Evolutionary conservation across 2,113 vertebrate genomes (phyloP).

Genomic region (Malurus cyaneus): DNA sequence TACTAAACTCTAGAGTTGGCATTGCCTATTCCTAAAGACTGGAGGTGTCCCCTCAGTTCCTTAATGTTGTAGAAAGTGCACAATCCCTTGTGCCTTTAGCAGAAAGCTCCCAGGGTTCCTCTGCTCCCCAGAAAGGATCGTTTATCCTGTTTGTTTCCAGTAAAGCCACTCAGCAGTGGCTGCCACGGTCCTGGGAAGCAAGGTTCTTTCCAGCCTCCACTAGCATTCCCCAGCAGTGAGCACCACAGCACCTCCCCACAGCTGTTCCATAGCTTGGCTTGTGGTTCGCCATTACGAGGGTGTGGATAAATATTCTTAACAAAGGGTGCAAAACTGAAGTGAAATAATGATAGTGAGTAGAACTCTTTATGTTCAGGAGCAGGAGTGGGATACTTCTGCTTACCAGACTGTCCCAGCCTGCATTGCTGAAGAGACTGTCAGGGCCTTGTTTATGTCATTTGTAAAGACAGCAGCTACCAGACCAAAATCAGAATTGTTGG

Average conservation of each 20-base stretch:
- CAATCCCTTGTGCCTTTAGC: background rate
- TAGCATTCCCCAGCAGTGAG: background rate
- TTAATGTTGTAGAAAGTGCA: background rate
- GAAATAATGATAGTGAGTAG: background rate
- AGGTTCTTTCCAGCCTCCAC: background rate
- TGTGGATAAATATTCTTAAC: constrained; percentile 1
- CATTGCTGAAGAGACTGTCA: constrained; percentile 92
- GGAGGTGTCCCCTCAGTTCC: background rate
- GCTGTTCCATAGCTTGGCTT: background rate
- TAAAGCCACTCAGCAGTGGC: background rate
- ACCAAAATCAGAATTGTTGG: constrained; percentile 94
- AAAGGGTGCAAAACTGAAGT: background rate
- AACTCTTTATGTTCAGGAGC: background rate
- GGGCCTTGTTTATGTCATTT: constrained; percentile 94
- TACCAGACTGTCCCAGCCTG: constrained; percentile 98
- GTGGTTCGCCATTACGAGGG: background rate
- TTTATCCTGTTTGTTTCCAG: background rate
- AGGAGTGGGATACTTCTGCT: background rate
- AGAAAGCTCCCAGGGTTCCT: background rate
- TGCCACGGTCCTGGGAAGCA: background rate
- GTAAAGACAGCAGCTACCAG: constrained; percentile 95
- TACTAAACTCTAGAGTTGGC: background rate
- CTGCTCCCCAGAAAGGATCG: background rate
- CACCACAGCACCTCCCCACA: background rate
- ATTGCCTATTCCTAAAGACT: background rate